Percentiles rank a stretch among this genome's conserved stretches.
These are phyloP conservation scores for Rhogogaster chlorosoma DNA, from an alignment of 2,888 invertebrate species.

Conservation along the genomic window DNA sequence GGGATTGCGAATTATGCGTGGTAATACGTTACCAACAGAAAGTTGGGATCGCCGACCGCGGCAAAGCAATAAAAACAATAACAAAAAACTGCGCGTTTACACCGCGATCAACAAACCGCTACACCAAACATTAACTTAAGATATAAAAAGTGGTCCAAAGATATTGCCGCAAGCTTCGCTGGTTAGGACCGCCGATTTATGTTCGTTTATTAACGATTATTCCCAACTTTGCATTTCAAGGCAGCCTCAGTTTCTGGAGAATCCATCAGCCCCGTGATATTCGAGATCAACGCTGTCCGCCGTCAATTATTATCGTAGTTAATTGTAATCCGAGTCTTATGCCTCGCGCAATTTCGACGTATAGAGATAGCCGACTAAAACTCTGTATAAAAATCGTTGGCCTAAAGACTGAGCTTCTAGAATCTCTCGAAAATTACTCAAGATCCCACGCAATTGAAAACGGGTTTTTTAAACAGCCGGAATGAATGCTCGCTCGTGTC, in stretches of 20 bases:
- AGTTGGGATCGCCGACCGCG: slow-evolving; percentile 30
- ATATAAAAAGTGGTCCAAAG: neutral
- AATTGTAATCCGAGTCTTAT: slow-evolving; percentile 40
- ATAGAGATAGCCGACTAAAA: neutral
- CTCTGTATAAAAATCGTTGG: slow-evolving; percentile 9
- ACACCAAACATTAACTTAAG: neutral
- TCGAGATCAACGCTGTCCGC: neutral
- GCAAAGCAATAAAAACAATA: slow-evolving; percentile 12
- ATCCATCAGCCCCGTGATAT: neutral
- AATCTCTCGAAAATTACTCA: slow-evolving; percentile 16
- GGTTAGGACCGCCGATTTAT: neutral
- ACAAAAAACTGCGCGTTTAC: slow-evolving; percentile 12
- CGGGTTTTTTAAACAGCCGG: slow-evolving; percentile 29
- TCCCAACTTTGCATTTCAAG: neutral
- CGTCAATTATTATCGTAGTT: slow-evolving; percentile 19
- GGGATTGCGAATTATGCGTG: slow-evolving; percentile 41
- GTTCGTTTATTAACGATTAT: neutral
- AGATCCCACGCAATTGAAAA: slow-evolving; percentile 45
- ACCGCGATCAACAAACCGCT: slow-evolving; percentile 25
- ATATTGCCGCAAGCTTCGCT: slow-evolving; percentile 8
- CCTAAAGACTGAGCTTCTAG: neutral
- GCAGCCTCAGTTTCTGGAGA: neutral
- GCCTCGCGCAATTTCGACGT: slow-evolving; percentile 3
- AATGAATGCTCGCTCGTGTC: slow-evolving; percentile 18
- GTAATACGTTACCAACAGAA: slow-evolving; percentile 28